Conservation (phyloP, 2,113 vertebrate genomes). For the Atrichornis clamosus region DNA sequence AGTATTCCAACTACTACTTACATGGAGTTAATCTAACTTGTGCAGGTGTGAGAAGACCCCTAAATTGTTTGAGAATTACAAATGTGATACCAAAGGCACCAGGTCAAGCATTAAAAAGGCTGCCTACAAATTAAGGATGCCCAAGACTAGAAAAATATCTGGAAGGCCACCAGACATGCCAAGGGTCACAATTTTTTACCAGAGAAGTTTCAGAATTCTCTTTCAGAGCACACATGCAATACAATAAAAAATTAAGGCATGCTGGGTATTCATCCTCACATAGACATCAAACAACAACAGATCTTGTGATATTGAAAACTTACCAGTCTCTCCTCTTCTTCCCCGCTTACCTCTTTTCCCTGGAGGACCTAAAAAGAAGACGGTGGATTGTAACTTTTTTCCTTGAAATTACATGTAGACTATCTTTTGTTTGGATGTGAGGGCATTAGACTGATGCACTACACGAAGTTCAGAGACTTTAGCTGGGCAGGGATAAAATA, state of each 20-base stretch:
- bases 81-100: neutral
- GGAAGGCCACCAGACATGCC: neutral
- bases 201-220: neutral
- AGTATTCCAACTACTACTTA: neutral
- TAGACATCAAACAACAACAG: neutral
- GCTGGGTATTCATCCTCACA: neutral
- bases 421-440: neutral
- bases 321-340: slow-evolving; percentile 94
- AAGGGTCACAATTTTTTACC: neutral
- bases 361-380: slow-evolving; percentile 86
- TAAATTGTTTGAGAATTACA: neutral
- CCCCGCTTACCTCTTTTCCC: slow-evolving; percentile 96
- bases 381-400: neutral
- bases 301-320: slow-evolving; percentile 53
- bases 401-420: neutral
- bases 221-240: neutral
- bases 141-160: neutral
- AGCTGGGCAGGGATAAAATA: neutral
- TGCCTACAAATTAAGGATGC: neutral
- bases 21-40: neutral
- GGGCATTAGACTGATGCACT: neutral
- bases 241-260: neutral
- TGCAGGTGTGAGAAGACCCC: neutral
- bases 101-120: accelerated
- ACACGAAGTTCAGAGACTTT: neutral